These are phyloP conservation scores for Dipus sagitta DNA, from an alignment of 2,797 vertebrate species.

Conservation along the genomic window DNA sequence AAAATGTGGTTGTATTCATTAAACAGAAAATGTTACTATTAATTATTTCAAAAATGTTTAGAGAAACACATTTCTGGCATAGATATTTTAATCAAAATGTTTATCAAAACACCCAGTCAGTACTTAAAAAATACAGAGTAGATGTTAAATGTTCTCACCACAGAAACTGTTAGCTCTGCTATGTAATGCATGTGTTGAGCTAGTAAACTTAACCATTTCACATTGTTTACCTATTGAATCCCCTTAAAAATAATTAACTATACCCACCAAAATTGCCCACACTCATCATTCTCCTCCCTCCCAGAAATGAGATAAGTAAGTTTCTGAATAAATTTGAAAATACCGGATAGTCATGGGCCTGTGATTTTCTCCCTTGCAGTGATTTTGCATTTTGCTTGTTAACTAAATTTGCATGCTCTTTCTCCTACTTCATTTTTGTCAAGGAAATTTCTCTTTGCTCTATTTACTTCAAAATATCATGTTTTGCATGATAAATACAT, in stretches of 20 bases:
- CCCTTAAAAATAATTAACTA: background rate
- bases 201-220: background rate
- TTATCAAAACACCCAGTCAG: background rate
- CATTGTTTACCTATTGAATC: background rate
- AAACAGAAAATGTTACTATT: constrained; percentile 9
- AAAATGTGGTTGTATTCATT: constrained; percentile 50
- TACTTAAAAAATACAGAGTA: background rate
- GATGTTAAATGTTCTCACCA: background rate
- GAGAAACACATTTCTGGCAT: background rate
- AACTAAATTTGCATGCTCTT: background rate
- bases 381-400: background rate
- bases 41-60: constrained; percentile 54
- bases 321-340: background rate
- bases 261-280: background rate
- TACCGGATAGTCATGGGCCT: too few relatives aligned
- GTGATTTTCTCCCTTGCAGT: background rate
- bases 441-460: background rate
- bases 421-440: background rate
- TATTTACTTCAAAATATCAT: background rate
- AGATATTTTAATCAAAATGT: constrained; percentile 44
- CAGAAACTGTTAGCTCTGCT: background rate
- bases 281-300: background rate
- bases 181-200: background rate
- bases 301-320: background rate
- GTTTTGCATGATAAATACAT: background rate